Evolutionary conservation across 2,113 vertebrate genomes (phyloP), one percentile per base, ranked within the genome.

Genomic region (Prochilodus magdalenae): DNA sequence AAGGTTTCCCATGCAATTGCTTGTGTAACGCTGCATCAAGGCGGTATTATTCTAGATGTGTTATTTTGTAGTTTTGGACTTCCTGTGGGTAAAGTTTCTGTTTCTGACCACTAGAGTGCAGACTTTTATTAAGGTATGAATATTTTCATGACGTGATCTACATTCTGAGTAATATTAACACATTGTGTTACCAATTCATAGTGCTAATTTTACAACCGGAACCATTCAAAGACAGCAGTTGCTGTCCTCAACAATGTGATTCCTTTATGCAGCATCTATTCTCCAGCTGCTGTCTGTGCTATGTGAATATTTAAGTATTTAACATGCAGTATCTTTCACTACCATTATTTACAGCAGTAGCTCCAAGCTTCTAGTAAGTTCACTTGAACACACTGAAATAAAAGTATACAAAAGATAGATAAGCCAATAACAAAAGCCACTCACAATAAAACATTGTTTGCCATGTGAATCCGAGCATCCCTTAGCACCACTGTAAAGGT

Each of bases 21-120:
- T 36, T 36, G 6, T 6, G 6, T 3, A 36, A 36, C 3, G 33
- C 33, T 36, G 33, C 33, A 6, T 36, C 33, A 6, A 36, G 33
- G 33, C 33, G n/a, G n/a, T n/a, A n/a, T n/a, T n/a, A n/a, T n/a
- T n/a, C n/a, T n/a, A n/a, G n/a, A n/a, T n/a, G 40, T 5, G 40
- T 44, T 44, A 44, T 44, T 44, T 44, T 44, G 8, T 44, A 44
- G 40, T 44, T 8, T 11, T 44, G 40, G 27, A 51, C 36, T 18
- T 33, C 36, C 40, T 20, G 5, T 30, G 30, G 0, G 65, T 40
- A 27, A 27, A 33, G 33, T 44, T 86, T 15, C 63, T 24, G 65
- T 36, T 44, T 84, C 57, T 82, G 70, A 60, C 92, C 93, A 91
- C 89, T 90, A 94, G 93, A 91, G 90, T 76, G 90, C 92, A 93